Conservation (phyloP, 2,888 invertebrate genomes). For the Agelastica alni region DNA sequence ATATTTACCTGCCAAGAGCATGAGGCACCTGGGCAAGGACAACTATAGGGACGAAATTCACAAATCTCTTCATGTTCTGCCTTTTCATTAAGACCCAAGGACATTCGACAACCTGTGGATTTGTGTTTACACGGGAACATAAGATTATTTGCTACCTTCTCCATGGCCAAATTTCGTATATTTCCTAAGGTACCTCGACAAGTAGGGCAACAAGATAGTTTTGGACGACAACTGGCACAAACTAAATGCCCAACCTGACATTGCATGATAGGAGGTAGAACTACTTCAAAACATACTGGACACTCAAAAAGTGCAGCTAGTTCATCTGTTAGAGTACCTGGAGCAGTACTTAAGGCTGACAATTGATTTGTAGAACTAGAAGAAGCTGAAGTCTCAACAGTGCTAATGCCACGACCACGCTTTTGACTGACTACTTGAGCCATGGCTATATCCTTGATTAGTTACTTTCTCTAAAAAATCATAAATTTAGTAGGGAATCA, state of each 20-base stretch:
- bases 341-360: conserved; percentile 54
- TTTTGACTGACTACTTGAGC: conserved; percentile 50
- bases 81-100: conserved; percentile 95
- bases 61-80: conserved; percentile 98
- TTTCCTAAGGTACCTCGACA: conserved; percentile 95
- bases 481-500: no score
- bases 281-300: conserved; percentile 99
- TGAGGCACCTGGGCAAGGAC: conserved; percentile 99
- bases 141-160: conserved; percentile 95
- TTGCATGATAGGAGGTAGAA: conserved; percentile 97
- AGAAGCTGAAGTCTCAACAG: conserved; percentile 44
- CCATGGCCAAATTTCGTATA: conserved; percentile 98
- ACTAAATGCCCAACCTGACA: conserved; percentile 99
- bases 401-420: conserved; percentile 45
- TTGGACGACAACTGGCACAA: conserved; percentile 96
- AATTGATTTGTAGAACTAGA: conserved; percentile 45
- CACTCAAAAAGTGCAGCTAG: conserved; percentile 91
- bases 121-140: conserved; percentile 99
- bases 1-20: conserved; percentile 88
- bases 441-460: no score
- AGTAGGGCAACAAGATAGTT: conserved; percentile 96
- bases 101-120: conserved; percentile 90
- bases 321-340: conserved; percentile 79
- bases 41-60: conserved; percentile 97
- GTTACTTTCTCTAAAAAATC: conserved; percentile 9